phyloP scores from a whole-genome alignment of 2,797 vertebrate genomes.

The Sarcoramphus papa region DNA sequence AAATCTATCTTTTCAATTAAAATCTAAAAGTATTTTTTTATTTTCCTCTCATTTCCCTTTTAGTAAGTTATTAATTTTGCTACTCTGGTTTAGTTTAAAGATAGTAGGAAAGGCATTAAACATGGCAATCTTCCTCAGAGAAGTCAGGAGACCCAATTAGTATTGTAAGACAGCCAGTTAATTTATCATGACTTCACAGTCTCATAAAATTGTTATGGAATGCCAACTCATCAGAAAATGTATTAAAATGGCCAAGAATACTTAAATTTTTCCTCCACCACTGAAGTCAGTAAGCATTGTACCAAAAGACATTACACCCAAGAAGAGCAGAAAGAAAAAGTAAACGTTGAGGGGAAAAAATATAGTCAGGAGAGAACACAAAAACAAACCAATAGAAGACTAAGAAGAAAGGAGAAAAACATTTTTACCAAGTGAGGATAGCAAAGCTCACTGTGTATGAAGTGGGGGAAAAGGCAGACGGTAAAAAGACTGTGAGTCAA shows the following conservation, averaged over 20 bases:
- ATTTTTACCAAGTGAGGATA: neutral
- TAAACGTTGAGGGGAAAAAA: neutral
- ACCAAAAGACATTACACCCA: neutral
- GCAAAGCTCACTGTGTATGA: neutral
- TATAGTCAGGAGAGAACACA: neutral
- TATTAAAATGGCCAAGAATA: neutral
- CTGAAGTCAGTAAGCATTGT: neutral
- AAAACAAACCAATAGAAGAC: neutral
- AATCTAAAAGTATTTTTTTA: neutral
- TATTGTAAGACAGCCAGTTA: neutral
- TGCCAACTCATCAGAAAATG: neutral
- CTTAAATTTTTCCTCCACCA: neutral
- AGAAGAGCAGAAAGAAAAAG: neutral
- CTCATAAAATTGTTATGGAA: conserved; percentile 4
- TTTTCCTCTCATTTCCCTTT: neutral
- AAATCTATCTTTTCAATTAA: neutral
- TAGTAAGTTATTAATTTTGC: neutral
- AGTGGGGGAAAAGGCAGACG: neutral
- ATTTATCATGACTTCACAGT: conserved; percentile 27
- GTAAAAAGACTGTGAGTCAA: neutral
- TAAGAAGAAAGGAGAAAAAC: neutral
- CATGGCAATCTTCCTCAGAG: neutral
- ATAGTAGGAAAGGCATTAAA: conserved; percentile 16
- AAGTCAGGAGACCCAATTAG: neutral
- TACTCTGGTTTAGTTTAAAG: neutral